Evolutionary conservation across 2,113 vertebrate species (phyloP).

Genomic region (Seriola quinqueradiata): DNA sequence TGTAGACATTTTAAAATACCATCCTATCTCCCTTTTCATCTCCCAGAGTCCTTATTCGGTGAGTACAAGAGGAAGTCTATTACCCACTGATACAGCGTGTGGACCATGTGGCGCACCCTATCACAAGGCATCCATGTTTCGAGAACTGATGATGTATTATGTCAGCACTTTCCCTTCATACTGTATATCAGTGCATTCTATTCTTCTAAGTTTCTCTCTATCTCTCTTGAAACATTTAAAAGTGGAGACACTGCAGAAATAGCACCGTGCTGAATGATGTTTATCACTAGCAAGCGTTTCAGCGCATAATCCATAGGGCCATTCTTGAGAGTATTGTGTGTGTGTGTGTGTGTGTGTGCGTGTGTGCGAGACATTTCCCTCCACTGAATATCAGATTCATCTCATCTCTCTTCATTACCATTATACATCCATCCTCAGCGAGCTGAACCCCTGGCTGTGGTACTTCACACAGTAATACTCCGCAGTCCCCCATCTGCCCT

Average conservation of each 20-base stretch:
- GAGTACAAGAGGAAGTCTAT: constrained; percentile 50
- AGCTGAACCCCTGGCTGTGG: constrained; percentile 57
- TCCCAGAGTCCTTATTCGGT: constrained; percentile 47
- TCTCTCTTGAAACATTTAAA: constrained; percentile 70
- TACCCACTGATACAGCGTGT: constrained; percentile 41
- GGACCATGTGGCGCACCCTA: constrained; percentile 44
- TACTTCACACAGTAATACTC: constrained; percentile 58
- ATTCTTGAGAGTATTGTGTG: constrained; percentile 43
- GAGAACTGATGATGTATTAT: constrained; percentile 54
- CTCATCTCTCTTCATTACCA: constrained; percentile 76
- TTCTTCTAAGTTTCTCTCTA: constrained; percentile 68
- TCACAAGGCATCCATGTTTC: constrained; percentile 59
- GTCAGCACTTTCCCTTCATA: constrained; percentile 74
- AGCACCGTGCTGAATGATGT: constrained; percentile 53
- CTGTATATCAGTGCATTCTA: constrained; percentile 49
- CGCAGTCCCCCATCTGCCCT: constrained; percentile 57
- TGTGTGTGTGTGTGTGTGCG: constrained; percentile 16
- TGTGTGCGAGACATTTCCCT: constrained; percentile 30
- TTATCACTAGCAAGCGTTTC: constrained; percentile 65
- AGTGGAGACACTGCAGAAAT: constrained; percentile 76
- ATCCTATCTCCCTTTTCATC: constrained; percentile 55
- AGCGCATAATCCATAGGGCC: constrained; percentile 59
- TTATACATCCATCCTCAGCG: constrained; percentile 57
- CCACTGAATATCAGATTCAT: constrained; percentile 65
- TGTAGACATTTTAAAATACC: constrained; percentile 73